Conservation (phyloP, 2,888 invertebrate genomes). For the Netelia inedita region DNA sequence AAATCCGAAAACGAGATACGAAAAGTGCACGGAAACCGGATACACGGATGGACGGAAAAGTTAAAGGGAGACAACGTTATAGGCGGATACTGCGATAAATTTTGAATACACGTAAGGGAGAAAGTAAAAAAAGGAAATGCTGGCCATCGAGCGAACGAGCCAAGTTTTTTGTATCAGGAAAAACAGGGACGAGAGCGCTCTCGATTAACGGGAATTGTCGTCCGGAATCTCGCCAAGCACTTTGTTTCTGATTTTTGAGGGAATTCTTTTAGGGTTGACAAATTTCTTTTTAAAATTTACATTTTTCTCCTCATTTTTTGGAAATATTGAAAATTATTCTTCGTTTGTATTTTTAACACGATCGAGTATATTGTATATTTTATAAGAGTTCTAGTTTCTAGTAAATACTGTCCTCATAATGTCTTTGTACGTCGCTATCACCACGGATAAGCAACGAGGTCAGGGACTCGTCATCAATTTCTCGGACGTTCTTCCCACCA, state of each 20-base stretch:
- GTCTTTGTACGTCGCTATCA: background rate
- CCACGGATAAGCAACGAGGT: conserved; percentile 4
- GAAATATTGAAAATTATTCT: background rate
- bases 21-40: conserved; percentile 42
- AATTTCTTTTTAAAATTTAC: background rate
- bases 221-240: background rate
- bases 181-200: background rate
- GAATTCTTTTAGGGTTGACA: background rate
- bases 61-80: conserved; percentile 12
- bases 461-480: background rate
- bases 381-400: background rate
- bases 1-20: conserved; percentile 46
- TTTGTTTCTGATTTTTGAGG: background rate
- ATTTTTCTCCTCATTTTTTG: background rate
- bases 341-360: background rate
- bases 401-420: background rate
- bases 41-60: conserved; percentile 39
- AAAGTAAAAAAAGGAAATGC: background rate
- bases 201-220: background rate
- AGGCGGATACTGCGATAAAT: conserved; percentile 31
- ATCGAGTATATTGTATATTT: background rate
- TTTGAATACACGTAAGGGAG: conserved; percentile 10
- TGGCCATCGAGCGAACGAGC: conserved; percentile 1
- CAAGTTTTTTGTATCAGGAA: background rate
- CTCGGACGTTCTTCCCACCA: background rate